A percentile compares a stretch with the other conserved stretches of the same genome.
Evolutionary conservation across 2,113 vertebrate species (phyloP).

Genomic region (Gopherus flavomarginatus): DNA sequence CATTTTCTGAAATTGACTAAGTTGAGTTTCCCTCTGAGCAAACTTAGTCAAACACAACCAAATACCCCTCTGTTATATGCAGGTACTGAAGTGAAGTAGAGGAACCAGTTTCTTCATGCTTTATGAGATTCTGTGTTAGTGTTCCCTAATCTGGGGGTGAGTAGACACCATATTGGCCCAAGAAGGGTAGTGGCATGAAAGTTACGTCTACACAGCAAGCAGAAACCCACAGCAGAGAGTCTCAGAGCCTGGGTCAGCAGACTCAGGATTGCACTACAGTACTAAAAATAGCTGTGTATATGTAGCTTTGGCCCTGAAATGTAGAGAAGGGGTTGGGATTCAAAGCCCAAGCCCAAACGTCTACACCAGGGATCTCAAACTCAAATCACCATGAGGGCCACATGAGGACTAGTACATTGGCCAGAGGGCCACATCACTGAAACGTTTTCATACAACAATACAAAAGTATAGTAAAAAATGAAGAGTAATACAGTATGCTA

Average conservation of each 20-base stretch:
- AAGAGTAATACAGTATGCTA: no score
- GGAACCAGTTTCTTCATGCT: background rate
- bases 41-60: no score
- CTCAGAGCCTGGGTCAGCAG: background rate
- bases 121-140: background rate
- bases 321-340: background rate
- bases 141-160: background rate
- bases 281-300: background rate
- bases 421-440: no score
- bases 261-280: background rate
- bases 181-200: background rate
- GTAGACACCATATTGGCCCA: background rate
- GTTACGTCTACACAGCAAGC: background rate
- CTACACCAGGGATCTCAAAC: background rate
- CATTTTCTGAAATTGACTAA: no score
- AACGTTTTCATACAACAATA: no score
- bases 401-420: no score
- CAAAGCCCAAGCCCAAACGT: background rate
- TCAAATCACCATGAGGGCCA: no score
- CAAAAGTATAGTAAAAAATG: no score
- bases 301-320: background rate
- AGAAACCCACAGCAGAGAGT: background rate
- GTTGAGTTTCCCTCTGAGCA: no score
- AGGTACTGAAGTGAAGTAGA: background rate
- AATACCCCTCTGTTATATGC: no score